phyloP scores from a whole-genome alignment of 2,797 vertebrate genomes.

The Coreius guichenoti region DNA sequence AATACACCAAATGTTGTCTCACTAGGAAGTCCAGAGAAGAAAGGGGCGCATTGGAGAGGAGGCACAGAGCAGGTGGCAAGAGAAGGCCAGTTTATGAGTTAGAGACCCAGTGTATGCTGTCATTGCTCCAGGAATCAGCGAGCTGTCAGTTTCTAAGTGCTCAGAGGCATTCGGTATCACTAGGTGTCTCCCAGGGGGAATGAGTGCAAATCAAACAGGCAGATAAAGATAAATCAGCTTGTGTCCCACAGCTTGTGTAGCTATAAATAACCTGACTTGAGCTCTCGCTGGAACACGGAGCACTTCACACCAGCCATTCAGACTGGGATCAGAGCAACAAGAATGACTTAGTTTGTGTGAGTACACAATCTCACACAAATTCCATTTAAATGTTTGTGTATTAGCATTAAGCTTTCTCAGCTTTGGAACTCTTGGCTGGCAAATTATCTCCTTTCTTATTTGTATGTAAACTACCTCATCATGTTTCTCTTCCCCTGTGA shows the following conservation, averaged over 20 bases:
- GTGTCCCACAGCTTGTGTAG: constrained; percentile 71
- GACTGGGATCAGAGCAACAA: constrained; percentile 67
- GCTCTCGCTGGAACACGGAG: constrained; percentile 75
- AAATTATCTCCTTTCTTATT: constrained; percentile 47
- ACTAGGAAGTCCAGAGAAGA: neutral
- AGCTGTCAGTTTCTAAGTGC: constrained; percentile 41
- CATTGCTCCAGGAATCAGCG: constrained; percentile 43
- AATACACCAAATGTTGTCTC: constrained; percentile 9
- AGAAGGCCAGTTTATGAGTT: constrained; percentile 25
- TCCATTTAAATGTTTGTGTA: constrained; percentile 38
- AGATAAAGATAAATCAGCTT: constrained; percentile 65
- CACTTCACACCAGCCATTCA: constrained; percentile 74
- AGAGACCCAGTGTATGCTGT: constrained; percentile 25
- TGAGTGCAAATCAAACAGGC: constrained; percentile 49
- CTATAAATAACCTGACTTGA: constrained; percentile 78
- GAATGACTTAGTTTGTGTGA: constrained; percentile 29
- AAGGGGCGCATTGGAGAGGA: neutral
- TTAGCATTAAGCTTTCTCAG: constrained; percentile 49
- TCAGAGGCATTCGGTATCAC: constrained; percentile 34
- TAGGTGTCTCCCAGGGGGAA: constrained; percentile 47
- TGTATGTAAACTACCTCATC: constrained; percentile 53
- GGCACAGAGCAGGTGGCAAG: constrained; percentile 16
- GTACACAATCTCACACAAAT: neutral
- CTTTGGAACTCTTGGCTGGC: constrained; percentile 41
- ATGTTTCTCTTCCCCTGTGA: constrained; percentile 40